Evolutionary conservation across 2,888 invertebrate genomes (phyloP), one percentile per base, ranked within the genome.

Genomic region (Cyrtodaria siliqua): DNA sequence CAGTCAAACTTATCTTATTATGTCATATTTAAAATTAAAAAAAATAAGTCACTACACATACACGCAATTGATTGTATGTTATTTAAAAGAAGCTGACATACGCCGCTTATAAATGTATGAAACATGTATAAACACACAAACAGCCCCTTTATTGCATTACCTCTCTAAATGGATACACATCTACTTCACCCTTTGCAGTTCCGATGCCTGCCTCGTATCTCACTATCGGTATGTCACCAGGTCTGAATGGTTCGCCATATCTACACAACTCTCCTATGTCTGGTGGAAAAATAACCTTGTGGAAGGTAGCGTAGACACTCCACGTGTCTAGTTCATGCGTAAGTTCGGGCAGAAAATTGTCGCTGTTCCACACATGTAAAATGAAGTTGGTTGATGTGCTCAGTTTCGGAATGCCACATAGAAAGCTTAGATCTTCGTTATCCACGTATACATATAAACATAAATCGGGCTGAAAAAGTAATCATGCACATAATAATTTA

Each of bases 161-260:
- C 53, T 60, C 49, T 20, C 47, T 62, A 49, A 71, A 78, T 1
- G 38, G 56, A 16, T 55, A 57, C 1, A 80, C 55, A 53, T 77
- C 68, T 14, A 42, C 61, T 14, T 60, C 18, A 0, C 62, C 57
- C 6, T 33, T n/a, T 2, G n/a, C 29, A 2, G 61, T 75, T 14
- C 82, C 82, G 6, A 79, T 75, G 1, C 67, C 80, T 12, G 74
- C 80, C 27, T 83, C 83, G 26, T 77, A 84, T 38, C 63, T 29
- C 0, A 81, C 70, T 14, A 84, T 68, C 8, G 80, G 60, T 47
- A 72, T 83, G 20, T 57, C 60, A 9, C 75, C 80, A 24, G 78
- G 78, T 23, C 61, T 56, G 62, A 75, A 83, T 4, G 78, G 78
- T 3, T 66, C 52, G 6, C 80, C 84, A 55, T 69, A 75, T 47